Base-by-base conservation (phyloP, 1,140 invertebrate genomes). In the Oncopeltus fasciatus region DNA sequence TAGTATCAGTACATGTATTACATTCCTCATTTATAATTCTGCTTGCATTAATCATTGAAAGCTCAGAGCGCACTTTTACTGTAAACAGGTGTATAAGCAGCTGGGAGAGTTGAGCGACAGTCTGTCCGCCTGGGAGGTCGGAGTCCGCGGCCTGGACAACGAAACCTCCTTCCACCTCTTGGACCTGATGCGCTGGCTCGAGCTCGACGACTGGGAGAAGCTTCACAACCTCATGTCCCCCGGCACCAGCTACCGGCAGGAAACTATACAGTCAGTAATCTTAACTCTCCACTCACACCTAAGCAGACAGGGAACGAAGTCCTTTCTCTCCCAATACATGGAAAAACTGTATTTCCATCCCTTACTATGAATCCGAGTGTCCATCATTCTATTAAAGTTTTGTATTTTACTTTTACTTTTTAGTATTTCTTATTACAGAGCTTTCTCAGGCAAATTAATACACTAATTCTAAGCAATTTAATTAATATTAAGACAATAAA, bases 201-300 rank as follows among this genome's bases (percentile, higher is more conserved):
- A 78, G 21, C 75, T 75, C 38, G 71, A 75, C 0, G 76, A 76
- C 1, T 72, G 83, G 14, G 73, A 73, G 1, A 72, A 74, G 28
- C 70, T 81, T 0, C 80, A 81, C 65, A n/a, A n/a, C n/a, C 71
- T 75, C 1, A 77, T 79, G 51, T 77, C 78, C 14, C 69, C 83
- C 2, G 81, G 81, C 2, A 83, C 81, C 0, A 82, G 80, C 51
- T 83, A 83, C 65, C 74, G 78, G 1, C 74, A 81, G 67, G 81
- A 83, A 67, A 83, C 81, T 0, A 78, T 80, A 26, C 74, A 70
- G 71, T 72, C 64, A 63, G 66, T 46, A 59, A n/a, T n/a, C n/a
- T n/a, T n/a, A n/a, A n/a, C n/a, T n/a, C n/a, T n/a, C n/a, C n/a
- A n/a, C n/a, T 62, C 8, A 9, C 4, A 8, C n/a, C n/a, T n/a